Evolutionary conservation across 92 coral and sea anemone genomes (phyloP).

Genomic region (Meandrina meandrites): DNA sequence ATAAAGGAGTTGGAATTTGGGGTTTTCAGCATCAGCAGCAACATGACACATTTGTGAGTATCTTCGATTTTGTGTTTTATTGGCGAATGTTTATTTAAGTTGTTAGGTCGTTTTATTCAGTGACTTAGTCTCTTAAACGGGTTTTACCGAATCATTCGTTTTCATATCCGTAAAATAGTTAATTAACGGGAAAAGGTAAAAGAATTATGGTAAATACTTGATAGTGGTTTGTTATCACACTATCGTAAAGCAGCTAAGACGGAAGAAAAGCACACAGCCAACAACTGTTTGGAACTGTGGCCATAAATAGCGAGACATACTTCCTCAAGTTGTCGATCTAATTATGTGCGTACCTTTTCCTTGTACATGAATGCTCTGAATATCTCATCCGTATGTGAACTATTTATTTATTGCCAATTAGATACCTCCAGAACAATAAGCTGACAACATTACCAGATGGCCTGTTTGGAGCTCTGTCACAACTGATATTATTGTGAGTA

Average conservation of each 20-base stretch:
- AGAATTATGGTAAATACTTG: neutral
- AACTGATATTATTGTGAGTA: neutral
- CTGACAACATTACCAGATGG: neutral
- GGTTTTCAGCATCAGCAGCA: conserved; percentile 2
- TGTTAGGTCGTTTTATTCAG: too few species aligned
- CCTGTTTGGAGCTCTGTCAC: neutral
- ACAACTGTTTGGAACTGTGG: neutral
- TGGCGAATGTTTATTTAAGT: too few species aligned
- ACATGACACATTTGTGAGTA: conserved; percentile 34
- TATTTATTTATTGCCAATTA: neutral
- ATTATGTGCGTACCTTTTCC: neutral
- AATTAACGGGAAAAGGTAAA: neutral
- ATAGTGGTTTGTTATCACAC: neutral
- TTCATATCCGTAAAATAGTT: too few species aligned
- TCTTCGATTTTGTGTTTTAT: neutral
- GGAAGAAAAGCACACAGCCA: neutral
- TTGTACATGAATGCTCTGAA: neutral
- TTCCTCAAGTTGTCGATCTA: neutral
- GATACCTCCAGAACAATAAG: conserved; percentile 1
- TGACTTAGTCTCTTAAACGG: neutral
- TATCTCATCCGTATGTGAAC: neutral
- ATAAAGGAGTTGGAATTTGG: conserved; percentile 16
- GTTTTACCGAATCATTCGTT: neutral
- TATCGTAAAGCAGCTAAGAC: neutral
- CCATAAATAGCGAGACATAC: neutral